Conservation (phyloP, 1,140 invertebrate species). For the Episyrphus balteatus region DNA sequence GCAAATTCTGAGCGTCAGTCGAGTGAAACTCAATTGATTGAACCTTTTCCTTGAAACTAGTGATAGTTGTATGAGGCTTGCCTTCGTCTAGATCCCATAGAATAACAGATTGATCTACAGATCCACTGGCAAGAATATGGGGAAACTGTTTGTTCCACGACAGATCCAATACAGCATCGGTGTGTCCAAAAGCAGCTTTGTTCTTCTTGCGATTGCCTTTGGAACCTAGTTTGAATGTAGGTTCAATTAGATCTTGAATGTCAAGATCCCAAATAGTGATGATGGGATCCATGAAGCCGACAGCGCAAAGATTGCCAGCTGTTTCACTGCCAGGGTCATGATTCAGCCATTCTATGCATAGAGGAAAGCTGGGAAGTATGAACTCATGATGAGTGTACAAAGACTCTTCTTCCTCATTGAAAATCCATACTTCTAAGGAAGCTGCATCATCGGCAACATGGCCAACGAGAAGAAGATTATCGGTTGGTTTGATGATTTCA, state of each 20-base stretch:
- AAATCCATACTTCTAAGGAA: slow-evolving; percentile 83
- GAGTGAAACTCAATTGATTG: slow-evolving; percentile 85
- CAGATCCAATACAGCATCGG: slow-evolving; percentile 80
- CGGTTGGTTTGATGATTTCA: slow-evolving; percentile 76
- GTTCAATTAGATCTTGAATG: slow-evolving; percentile 79
- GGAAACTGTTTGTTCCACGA: slow-evolving; percentile 78
- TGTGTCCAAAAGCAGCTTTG: slow-evolving; percentile 61
- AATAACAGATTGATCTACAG: slow-evolving; percentile 77
- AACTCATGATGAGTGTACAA: slow-evolving; percentile 93
- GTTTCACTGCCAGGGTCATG: slow-evolving; percentile 53
- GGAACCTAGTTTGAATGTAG: slow-evolving; percentile 66
- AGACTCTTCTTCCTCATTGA: slow-evolving; percentile 77
- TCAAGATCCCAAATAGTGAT: slow-evolving; percentile 95
- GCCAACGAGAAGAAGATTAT: slow-evolving; percentile 85
- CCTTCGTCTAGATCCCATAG: slow-evolving; percentile 86
- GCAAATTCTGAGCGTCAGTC: slow-evolving; percentile 63
- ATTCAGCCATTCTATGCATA: slow-evolving; percentile 87
- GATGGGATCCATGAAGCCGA: slow-evolving; percentile 82
- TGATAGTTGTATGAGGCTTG: slow-evolving; percentile 59
- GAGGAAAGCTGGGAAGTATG: slow-evolving; percentile 72
- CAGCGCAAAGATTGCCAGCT: slow-evolving; percentile 74
- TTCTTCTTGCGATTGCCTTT: slow-evolving; percentile 66
- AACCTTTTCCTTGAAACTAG: slow-evolving; percentile 68
- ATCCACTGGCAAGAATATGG: slow-evolving; percentile 83
- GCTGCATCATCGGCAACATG: slow-evolving; percentile 75